Base-by-base conservation (phyloP, 2,888 invertebrate species). In the Scotopteryx bipunctaria region DNA sequence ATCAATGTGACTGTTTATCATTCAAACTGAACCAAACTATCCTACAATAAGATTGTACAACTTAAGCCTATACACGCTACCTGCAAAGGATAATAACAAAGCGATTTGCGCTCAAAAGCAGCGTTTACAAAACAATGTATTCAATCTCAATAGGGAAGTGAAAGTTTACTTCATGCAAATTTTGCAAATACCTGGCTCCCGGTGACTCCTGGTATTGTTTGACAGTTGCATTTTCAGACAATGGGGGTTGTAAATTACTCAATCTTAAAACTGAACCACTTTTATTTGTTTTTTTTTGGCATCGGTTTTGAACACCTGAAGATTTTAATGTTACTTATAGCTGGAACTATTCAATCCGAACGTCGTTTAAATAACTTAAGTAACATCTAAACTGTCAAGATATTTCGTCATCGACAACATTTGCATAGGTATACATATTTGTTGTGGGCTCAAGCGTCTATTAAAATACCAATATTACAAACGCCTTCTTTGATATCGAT, bases 101-200 rank as follows among this genome's bases (percentile, higher is more conserved):
- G 46, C 54, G 15, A 53, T 61, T 59, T 47, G 48, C 32, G 32
- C 43, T 55, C 62, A 66, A 69, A 64, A 64, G 66, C 55, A 55
- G 35, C 57, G 64, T 70, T 61, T 68, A 63, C 67, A 75, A n/a
- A 76, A 78, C 64, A 69, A 62, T 67, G 69, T 70, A 76, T 79
- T 75, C 69, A 69, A 70, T 59, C 45, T 50, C 66, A 41, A 36
- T 27, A 48, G 21, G 36, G 78, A 83, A 87, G 89, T 81, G 87
- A 88, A 89, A 88, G 85, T 46, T 63, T 73, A 71, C 69, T 73
- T 71, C 72, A 83, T 81, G 83, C 83, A 81, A 82, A 86, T 87
- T 73, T 44, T 25, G 37, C 36, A 31, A 44, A 47, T 53, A 67
- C 71, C 71, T 27, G 27, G 27, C 9, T 19, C 1, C 19, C n/a